Conservation (phyloP, 2,888 invertebrate genomes). For the Nasonovia ribisnigri region DNA sequence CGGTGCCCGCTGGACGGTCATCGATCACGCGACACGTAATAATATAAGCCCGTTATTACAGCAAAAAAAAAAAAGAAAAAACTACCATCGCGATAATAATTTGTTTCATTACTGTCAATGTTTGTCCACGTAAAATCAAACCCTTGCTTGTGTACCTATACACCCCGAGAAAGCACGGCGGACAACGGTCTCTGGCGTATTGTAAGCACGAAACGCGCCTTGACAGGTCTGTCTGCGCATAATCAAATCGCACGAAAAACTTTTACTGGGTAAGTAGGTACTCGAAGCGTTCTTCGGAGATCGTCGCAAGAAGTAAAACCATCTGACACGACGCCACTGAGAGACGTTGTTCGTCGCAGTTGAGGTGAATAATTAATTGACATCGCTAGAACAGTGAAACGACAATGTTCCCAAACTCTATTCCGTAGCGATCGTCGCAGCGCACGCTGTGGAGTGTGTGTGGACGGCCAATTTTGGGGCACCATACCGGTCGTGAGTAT, state of each 20-base stretch:
- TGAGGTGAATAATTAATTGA: neutral
- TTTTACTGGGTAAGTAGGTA: neutral
- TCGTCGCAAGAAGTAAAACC: neutral
- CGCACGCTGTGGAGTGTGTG: neutral
- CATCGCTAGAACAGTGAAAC: neutral
- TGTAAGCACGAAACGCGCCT: neutral
- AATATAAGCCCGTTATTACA: neutral
- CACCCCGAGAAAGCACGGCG: neutral
- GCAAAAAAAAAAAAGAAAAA: neutral
- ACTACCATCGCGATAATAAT: neutral
- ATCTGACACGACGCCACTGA: neutral
- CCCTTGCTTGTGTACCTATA: neutral
- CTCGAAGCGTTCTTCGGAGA: neutral
- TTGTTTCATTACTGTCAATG: neutral
- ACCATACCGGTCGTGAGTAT: neutral
- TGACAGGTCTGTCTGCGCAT: neutral
- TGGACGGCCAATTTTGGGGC: neutral
- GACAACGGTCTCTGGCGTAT: neutral
- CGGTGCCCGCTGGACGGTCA: neutral
- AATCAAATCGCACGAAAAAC: neutral
- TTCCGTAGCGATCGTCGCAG: neutral
- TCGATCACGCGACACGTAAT: neutral
- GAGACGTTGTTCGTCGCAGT: neutral
- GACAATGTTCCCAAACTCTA: neutral
- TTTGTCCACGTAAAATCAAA: neutral